Evolutionary conservation across 2,888 invertebrate species (phyloP).

Genomic region (Rhyacophila evoluta): DNA sequence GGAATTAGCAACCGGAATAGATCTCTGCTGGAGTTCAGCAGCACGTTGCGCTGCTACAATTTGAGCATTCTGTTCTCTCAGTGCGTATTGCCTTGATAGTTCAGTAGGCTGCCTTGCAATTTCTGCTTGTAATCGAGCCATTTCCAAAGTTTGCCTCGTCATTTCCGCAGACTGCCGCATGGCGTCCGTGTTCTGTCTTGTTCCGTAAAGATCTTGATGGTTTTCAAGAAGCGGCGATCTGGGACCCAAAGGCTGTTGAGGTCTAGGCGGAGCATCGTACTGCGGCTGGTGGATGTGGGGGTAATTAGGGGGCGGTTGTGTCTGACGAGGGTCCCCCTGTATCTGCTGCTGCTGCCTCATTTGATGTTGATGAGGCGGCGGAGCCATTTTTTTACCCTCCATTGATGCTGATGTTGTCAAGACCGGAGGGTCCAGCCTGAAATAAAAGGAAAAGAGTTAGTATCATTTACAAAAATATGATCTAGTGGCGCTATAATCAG

Average conservation of each 20-base stretch:
- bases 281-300: slow-evolving; percentile 65
- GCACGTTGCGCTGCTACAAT: slow-evolving; percentile 58
- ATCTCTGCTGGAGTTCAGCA: slow-evolving; percentile 43
- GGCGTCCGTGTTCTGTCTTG: slow-evolving; percentile 57
- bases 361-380: slow-evolving; percentile 70
- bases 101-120: slow-evolving; percentile 53
- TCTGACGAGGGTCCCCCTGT: slow-evolving; percentile 64
- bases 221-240: slow-evolving; percentile 69
- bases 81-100: slow-evolving; percentile 55
- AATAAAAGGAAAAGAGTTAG: slow-evolving; percentile 55
- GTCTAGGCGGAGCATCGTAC: slow-evolving; percentile 57
- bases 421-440: slow-evolving; percentile 80
- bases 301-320: slow-evolving; percentile 61
- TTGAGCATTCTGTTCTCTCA: slow-evolving; percentile 55
- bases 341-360: slow-evolving; percentile 65
- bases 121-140: slow-evolving; percentile 1
- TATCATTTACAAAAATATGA: no score
- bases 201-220: slow-evolving; percentile 71
- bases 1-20: slow-evolving; percentile 47
- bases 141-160: slow-evolving; percentile 61
- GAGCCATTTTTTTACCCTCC: slow-evolving; percentile 75
- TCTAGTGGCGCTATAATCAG: no score
- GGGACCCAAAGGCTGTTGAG: slow-evolving; percentile 62
- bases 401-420: slow-evolving; percentile 73
- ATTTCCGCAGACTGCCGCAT: slow-evolving; percentile 60